Conservation (phyloP, 2,113 vertebrate species). For the Chaetodon auriga region DNA sequence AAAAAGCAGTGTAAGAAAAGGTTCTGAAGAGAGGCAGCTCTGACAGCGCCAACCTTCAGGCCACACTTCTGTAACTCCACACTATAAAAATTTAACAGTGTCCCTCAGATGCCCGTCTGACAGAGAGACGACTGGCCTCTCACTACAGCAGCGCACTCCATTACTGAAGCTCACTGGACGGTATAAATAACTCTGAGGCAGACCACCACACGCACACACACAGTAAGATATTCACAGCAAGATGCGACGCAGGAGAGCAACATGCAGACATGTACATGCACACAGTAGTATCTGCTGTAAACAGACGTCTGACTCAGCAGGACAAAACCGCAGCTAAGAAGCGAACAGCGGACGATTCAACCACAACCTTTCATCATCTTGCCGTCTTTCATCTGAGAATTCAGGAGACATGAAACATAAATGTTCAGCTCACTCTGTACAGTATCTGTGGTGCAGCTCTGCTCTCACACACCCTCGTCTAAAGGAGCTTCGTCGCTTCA, state of each 20-base stretch:
- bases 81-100: constrained; percentile 36
- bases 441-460: neutral
- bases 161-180: constrained; percentile 29
- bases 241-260: neutral
- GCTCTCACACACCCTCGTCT: constrained; percentile 16
- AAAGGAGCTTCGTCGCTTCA: constrained; percentile 11
- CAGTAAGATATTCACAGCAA: neutral
- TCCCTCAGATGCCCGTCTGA: constrained; percentile 23
- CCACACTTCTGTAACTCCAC: constrained; percentile 9
- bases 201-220: neutral
- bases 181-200: constrained; percentile 48
- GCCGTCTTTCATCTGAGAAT: neutral
- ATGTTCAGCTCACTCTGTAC: neutral
- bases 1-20: neutral
- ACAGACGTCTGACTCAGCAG: constrained; percentile 4
- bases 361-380: neutral
- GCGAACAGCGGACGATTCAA: neutral
- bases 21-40: neutral
- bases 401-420: neutral
- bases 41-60: neutral
- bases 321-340: neutral
- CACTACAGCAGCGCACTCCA: constrained; percentile 25
- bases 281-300: neutral
- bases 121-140: constrained; percentile 17
- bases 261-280: neutral